Base-by-base conservation (phyloP, 2,888 invertebrate species). In the Vesta saturnalis region DNA sequence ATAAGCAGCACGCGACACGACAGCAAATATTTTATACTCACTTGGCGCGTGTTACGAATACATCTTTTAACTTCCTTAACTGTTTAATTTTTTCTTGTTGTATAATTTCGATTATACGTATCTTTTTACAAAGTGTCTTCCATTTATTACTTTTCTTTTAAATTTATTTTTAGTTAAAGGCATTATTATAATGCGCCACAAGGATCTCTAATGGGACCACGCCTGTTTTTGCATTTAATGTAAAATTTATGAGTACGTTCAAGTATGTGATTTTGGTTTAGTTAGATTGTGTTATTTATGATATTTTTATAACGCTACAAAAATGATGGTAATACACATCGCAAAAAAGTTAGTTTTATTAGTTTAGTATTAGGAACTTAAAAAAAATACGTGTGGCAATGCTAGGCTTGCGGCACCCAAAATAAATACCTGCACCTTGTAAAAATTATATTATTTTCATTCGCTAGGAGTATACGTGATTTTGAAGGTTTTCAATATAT, bases 1-100 rank as follows among this genome's bases (percentile, higher is more conserved):
- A 75, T 75, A 72, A 69, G 69, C 64, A 70, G 75, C 75, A 75
- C 75, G 75, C 75, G 75, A 75, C 73, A 68, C 68, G 67, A 64
- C 70, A 61, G 54, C 18, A 56, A 69, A 69, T 64, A 64, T 69
- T 69, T 60, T 64, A 64, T 64, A 49, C 19, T 23, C 55, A 47
- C 60, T 15, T 16, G 23, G 30, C 66, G 56, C 61, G 66, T 61
- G 60, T 47, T 22, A 56, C 39, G 58, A 47, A 39, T 54, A 35
- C 56, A 35, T 52, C 52, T 52, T n/a, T 52, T 19, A 19, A 52
- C 52, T 52, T 52, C 52, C 52, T 52, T 52, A 52, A 52, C 52
- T 6, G 52, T 52, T 52, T 18, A n/a, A 47, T 14, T 47, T 47
- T 47, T 47, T 47, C 6, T 15, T 15, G 16, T 47, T 47, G 16